Base-by-base conservation (phyloP, 2,113 vertebrate genomes). In the Neogobius melanostomus region DNA sequence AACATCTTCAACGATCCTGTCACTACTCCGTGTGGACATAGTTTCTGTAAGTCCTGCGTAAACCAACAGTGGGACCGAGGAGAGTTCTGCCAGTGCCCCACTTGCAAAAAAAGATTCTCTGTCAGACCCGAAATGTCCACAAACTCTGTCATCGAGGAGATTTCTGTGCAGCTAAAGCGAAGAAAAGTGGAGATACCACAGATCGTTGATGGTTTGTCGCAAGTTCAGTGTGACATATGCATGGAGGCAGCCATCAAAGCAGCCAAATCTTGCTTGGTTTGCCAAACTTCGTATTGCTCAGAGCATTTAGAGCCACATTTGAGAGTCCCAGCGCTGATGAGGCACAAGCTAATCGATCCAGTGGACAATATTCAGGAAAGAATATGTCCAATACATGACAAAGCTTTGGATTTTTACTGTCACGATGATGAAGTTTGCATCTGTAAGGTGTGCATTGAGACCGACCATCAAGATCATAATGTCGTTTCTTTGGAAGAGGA, bases 41-140 rank as follows among this genome's bases (percentile, higher is more conserved):
- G 64, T 69, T 90, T 87, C 75, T 92, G 90, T 60, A 89, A 87
- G 74, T 44, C 63, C 49, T 94, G 92, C 76, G 88, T 94, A 6
- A 81, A 64, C 8, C 52, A 51, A 0, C 88, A 82, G 66, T 92
- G 89, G 88, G 85, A 89, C 77, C 69, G 80, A 53, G 69, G 72
- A 1, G 80, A 90, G 17, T n/a, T 53, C 0, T 86, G 87, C 15
- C 83, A 79, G 8, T 93, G 93, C 57, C 93, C 93, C 0, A 50
- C 42, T 1, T 93, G 93, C 21, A 73, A 83, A 1, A 85, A 92
- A 69, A 57, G 69, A 53, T 93, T 93, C 77, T 14, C 53, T 44
- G 36, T 54, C 5, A 80, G 73, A 51, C 93, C 89, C 0, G 73
- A 74, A 47, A 79, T 86, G 72, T 82, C 72, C 79, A 91, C 85